These are phyloP conservation scores for Scophthalmus maximus DNA, from an alignment of 2,113 vertebrate species.

Conservation along the genomic window DNA sequence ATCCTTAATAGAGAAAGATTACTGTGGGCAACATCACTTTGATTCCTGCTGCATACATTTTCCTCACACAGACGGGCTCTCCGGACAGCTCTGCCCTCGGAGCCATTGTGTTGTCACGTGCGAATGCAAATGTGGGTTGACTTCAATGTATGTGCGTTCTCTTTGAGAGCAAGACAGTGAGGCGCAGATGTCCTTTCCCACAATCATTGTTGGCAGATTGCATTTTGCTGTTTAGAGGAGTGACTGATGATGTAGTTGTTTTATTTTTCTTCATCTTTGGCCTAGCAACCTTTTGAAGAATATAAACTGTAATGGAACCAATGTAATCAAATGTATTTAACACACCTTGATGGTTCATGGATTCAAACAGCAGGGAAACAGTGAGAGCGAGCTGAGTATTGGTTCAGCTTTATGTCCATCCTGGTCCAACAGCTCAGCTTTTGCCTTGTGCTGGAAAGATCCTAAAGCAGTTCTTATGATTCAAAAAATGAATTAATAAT, in stretches of 20 bases:
- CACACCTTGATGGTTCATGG: neutral
- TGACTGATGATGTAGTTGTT: neutral
- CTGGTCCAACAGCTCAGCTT: constrained; percentile 3
- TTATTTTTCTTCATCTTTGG: constrained; percentile 3
- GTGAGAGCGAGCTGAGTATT: neutral
- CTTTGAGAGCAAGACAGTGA: constrained; percentile 44
- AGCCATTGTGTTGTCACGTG: constrained; percentile 37
- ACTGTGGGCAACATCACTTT: constrained; percentile 82
- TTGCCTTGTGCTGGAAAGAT: neutral
- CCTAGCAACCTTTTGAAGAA: neutral
- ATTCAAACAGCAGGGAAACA: constrained; percentile 24
- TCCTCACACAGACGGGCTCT: constrained; percentile 52
- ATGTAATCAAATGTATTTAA: constrained; percentile 1
- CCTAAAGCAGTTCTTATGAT: neutral
- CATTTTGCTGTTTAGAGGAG: constrained; percentile 25
- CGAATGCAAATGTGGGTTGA: constrained; percentile 57
- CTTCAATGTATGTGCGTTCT: constrained; percentile 44
- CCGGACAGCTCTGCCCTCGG: constrained; percentile 49
- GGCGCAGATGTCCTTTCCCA: constrained; percentile 34
- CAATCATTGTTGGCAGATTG: constrained; percentile 37
- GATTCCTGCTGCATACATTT: constrained; percentile 79
- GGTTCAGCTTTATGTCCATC: no score
- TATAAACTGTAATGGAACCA: no score
- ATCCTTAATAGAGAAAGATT: constrained; percentile 85
- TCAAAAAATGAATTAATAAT: neutral